A percentile compares a stretch with the other conserved stretches of the same genome.
Conservation (phyloP, 1,140 invertebrate species). For the Globodera rostochiensis region DNA sequence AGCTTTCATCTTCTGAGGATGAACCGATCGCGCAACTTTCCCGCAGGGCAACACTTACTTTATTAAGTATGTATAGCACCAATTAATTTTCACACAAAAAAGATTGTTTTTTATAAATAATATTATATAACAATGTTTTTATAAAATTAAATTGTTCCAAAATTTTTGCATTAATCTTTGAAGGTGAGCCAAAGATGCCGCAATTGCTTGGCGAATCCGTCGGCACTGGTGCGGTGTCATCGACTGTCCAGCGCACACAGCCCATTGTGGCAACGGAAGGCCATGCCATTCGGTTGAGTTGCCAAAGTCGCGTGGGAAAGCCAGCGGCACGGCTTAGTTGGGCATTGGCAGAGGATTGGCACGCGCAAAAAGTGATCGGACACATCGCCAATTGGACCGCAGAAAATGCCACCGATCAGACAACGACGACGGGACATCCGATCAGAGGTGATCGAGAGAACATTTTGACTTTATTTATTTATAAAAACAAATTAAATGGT, state of each 20-base stretch:
- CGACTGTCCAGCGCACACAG: conserved; percentile 12
- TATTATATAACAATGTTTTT: background rate
- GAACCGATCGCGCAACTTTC: conserved; percentile 25
- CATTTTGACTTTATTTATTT: too few relatives aligned
- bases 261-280: conserved; percentile 33
- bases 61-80: conserved; percentile 7
- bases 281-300: conserved; percentile 6
- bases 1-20: conserved; percentile 28
- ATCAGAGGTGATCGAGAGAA: background rate
- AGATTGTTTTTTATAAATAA: too few relatives aligned
- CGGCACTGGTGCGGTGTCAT: background rate
- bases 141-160: background rate
- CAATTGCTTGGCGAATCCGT: conserved; percentile 24
- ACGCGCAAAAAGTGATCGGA: conserved; percentile 26
- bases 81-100: background rate
- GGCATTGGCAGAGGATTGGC: conserved; percentile 28
- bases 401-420: too few relatives aligned
- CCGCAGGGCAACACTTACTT: conserved; percentile 17
- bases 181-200: conserved; percentile 26
- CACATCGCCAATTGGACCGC: conserved; percentile 17
- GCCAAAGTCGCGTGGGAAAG: conserved; percentile 22
- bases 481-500: too few relatives aligned
- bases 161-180: background rate
- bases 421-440: background rate
- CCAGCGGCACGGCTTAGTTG: conserved; percentile 31